Evolutionary conservation across 2,888 invertebrate genomes (phyloP).

Genomic region (Philonicus albiceps): DNA sequence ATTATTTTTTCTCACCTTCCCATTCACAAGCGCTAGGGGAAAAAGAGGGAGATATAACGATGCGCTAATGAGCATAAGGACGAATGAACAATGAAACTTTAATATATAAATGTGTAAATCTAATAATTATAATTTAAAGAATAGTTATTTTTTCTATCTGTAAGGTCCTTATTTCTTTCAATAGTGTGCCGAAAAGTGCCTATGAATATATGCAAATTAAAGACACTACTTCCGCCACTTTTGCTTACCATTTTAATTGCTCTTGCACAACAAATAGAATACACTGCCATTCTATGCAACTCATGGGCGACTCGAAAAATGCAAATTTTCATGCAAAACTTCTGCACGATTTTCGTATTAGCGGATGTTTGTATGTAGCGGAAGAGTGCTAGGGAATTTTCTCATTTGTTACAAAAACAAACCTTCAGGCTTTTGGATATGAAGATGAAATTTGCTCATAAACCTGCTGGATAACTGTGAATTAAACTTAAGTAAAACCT

Average conservation of each 20-base stretch:
- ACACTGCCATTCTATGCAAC: neutral
- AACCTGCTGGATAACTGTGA: neutral
- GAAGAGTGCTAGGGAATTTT: neutral
- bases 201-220: neutral
- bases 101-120: too few species aligned
- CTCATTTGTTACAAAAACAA: constrained; percentile 5
- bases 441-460: neutral
- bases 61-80: too few species aligned
- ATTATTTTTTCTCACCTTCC: too few species aligned
- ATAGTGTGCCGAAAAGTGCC: neutral
- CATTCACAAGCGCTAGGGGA: too few species aligned
- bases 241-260: neutral
- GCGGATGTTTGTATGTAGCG: neutral
- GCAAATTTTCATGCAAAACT: neutral
- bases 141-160: too few species aligned
- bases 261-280: neutral
- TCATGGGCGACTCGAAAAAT: neutral
- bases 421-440: neutral
- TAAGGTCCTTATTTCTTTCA: neutral
- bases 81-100: too few species aligned
- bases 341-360: neutral
- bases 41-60: too few species aligned
- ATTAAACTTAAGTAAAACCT: constrained; percentile 32
- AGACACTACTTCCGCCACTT: neutral
- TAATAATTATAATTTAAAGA: too few species aligned